A percentile compares a stretch with the other conserved stretches of the same genome.
Conservation (phyloP, 2,113 vertebrate genomes). For the Turnix velox region DNA sequence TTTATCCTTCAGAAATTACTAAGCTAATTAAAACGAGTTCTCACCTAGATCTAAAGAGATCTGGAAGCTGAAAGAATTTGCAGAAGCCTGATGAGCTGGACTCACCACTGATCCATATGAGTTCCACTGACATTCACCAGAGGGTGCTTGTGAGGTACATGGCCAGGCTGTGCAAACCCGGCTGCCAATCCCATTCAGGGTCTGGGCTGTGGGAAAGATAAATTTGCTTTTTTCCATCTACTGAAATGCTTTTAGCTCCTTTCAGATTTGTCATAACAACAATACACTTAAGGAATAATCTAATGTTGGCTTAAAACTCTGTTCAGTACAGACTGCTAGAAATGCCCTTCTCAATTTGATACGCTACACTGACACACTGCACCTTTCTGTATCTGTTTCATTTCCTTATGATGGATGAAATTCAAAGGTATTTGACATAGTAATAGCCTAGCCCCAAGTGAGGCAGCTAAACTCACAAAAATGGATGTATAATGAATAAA, state of each 20-base stretch:
- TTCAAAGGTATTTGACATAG: slow-evolving; percentile 16
- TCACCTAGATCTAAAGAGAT: neutral
- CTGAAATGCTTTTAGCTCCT: slow-evolving; percentile 61
- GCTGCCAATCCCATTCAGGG: neutral
- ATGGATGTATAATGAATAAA: neutral
- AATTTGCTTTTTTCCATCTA: neutral
- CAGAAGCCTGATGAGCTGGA: neutral
- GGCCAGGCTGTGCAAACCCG: neutral
- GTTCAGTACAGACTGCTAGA: slow-evolving; percentile 16
- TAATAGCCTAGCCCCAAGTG: slow-evolving; percentile 11
- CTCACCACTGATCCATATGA: neutral
- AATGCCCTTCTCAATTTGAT: slow-evolving; percentile 58
- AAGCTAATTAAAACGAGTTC: too few species aligned
- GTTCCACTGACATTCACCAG: neutral
- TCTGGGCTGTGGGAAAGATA: neutral
- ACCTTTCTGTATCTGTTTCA: slow-evolving; percentile 52
- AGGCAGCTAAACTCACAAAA: neutral
- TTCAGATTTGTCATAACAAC: slow-evolving; percentile 57
- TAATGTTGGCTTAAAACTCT: slow-evolving; percentile 14
- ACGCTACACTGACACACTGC: slow-evolving; percentile 28
- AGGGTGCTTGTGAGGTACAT: neutral
- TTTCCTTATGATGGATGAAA: slow-evolving; percentile 37
- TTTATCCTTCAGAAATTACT: neutral
- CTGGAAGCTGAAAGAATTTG: neutral
- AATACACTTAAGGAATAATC: slow-evolving; percentile 29